Conservation (phyloP, 2,113 vertebrate genomes). For the Peromyscus californicus region DNA sequence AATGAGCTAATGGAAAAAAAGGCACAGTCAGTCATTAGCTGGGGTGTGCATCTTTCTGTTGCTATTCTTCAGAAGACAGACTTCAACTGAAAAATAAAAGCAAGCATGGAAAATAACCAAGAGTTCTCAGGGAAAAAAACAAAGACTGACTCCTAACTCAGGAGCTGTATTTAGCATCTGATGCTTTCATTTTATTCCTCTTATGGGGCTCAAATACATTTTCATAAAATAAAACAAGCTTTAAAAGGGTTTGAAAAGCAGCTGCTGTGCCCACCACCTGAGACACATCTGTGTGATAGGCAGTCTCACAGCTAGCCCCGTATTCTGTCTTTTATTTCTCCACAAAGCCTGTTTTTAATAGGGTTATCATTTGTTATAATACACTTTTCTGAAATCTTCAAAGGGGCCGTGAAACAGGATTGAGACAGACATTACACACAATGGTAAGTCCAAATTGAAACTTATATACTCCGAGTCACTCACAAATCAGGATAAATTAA, state of each 20-base stretch:
- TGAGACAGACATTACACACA: constrained; percentile 50
- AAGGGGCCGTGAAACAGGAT: constrained; percentile 16
- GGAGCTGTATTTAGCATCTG: constrained; percentile 65
- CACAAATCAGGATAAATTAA: constrained; percentile 46
- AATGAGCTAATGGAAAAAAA: constrained; percentile 90
- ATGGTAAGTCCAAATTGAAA: constrained; percentile 57
- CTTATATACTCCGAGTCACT: constrained; percentile 35
- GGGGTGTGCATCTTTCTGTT: constrained; percentile 6
- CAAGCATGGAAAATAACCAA: constrained; percentile 68
- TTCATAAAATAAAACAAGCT: constrained; percentile 72
- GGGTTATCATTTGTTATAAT: constrained; percentile 47
- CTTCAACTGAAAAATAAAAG: constrained; percentile 52
- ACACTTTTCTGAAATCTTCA: constrained; percentile 53
- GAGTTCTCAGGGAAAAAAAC: constrained; percentile 61
- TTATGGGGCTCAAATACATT: constrained; percentile 63
- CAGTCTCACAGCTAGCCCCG: constrained; percentile 32
- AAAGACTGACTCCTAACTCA: constrained; percentile 28
- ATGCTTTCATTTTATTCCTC: constrained; percentile 62
- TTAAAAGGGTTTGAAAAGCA: constrained; percentile 66
- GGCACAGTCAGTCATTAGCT: constrained; percentile 52
- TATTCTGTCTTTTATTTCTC: constrained; percentile 50
- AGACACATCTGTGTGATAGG: constrained; percentile 56
- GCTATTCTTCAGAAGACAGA: constrained; percentile 32
- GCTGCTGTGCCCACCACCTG: constrained; percentile 49
- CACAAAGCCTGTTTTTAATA: constrained; percentile 60